Conservation (phyloP, 1,140 invertebrate species). For the Saxidomus purpurata region DNA sequence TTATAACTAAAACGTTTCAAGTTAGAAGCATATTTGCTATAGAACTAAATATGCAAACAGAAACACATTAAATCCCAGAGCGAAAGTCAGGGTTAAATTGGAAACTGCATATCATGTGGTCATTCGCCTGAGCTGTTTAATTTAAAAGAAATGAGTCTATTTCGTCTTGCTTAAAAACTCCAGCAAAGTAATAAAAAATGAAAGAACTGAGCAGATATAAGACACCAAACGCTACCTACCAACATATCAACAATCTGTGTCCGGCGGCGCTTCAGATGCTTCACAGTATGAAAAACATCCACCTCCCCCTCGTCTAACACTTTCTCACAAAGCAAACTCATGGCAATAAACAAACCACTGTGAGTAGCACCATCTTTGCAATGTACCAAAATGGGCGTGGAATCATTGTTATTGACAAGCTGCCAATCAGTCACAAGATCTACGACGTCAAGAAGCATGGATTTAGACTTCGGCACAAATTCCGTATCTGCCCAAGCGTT, state of each 20-base stretch:
- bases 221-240: conserved; percentile 80
- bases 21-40: too few relatives aligned
- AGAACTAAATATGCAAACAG: too few relatives aligned
- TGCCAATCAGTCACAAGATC: conserved; percentile 81
- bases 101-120: too few relatives aligned
- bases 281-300: conserved; percentile 84
- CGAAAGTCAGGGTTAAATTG: too few relatives aligned
- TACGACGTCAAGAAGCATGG: conserved; percentile 80
- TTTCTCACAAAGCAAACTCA: conserved; percentile 80
- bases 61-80: too few relatives aligned
- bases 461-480: conserved; percentile 80
- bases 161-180: too few relatives aligned
- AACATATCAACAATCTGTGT: conserved; percentile 81
- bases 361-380: conserved; percentile 85
- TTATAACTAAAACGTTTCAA: too few relatives aligned
- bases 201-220: too few relatives aligned
- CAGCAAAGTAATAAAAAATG: too few relatives aligned
- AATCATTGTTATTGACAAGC: conserved; percentile 69
- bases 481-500: conserved; percentile 82
- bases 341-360: conserved; percentile 81
- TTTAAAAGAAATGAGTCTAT: too few relatives aligned
- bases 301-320: conserved; percentile 80
- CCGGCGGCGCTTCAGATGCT: conserved; percentile 82
- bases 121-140: too few relatives aligned
- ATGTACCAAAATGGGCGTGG: conserved; percentile 80